Percentiles rank a stretch among this genome's conserved stretches.
These are phyloP conservation scores for Oopsacas minuta DNA, from an alignment of 37 sponge, comb jelly and placozoan genomes.

Conservation along the genomic window DNA sequence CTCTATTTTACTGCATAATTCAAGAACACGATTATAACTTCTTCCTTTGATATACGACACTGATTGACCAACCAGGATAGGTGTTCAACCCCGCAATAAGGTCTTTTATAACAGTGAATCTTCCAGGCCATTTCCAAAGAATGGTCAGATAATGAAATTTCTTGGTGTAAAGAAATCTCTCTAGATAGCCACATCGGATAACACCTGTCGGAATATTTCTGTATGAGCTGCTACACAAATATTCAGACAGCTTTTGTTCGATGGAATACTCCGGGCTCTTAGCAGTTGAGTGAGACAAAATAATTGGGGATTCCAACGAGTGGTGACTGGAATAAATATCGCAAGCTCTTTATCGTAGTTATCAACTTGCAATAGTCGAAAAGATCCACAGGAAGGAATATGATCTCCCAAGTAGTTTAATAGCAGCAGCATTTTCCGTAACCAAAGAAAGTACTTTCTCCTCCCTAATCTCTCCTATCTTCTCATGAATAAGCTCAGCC, in stretches of 20 bases:
- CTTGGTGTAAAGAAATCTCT: background rate
- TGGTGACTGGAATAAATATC: background rate
- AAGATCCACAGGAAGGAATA: background rate
- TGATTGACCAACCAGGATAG: background rate
- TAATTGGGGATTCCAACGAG: background rate
- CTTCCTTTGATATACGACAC: background rate
- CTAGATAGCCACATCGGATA: background rate
- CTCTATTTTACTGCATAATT: background rate
- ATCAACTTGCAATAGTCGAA: background rate
- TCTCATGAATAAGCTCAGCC: background rate
- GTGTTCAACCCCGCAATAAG: background rate
- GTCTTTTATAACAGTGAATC: background rate
- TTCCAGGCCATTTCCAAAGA: background rate
- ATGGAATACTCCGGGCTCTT: background rate
- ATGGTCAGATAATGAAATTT: background rate
- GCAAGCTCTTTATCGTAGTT: background rate
- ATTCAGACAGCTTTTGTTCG: too few species aligned
- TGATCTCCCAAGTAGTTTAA: background rate
- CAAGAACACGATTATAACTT: background rate
- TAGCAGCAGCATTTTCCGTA: background rate
- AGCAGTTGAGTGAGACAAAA: background rate
- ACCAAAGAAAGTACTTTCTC: background rate
- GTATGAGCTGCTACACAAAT: background rate
- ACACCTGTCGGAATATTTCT: background rate
- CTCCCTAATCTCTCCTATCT: background rate